phyloP scores from a whole-genome alignment of 2,888 invertebrate species.

The Phengaris alcon region DNA sequence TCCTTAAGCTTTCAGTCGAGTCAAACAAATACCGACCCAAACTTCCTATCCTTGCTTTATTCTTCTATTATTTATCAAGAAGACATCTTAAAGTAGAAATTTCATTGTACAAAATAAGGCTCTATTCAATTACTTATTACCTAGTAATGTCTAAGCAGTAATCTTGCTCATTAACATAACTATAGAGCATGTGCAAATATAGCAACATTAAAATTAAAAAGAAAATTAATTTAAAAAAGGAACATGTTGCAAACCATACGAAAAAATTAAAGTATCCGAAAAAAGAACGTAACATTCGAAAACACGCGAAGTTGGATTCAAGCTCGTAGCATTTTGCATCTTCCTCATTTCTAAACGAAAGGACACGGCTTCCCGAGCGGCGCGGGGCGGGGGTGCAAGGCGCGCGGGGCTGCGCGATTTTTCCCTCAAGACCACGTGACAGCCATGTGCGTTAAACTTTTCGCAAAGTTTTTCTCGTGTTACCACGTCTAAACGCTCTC shows the following conservation, averaged over 20 bases:
- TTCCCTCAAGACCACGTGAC: slow-evolving; percentile 75
- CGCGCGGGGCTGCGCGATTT: slow-evolving; percentile 68
- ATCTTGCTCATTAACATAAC: no score
- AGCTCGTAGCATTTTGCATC: slow-evolving; percentile 44
- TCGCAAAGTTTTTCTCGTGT: slow-evolving; percentile 55
- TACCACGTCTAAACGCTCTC: slow-evolving; percentile 28
- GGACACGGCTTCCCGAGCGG: slow-evolving; percentile 44
- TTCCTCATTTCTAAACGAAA: slow-evolving; percentile 54
- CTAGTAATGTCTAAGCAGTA: no score
- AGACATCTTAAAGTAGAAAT: no score
- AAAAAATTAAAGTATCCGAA: background rate
- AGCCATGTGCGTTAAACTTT: slow-evolving; percentile 64
- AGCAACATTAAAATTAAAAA: background rate
- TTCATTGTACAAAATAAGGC: no score
- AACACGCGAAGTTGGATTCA: slow-evolving; percentile 36
- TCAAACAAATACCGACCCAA: no score
- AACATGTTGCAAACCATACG: background rate
- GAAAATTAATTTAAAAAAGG: background rate
- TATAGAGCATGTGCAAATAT: background rate
- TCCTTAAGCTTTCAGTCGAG: no score
- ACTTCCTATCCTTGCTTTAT: no score
- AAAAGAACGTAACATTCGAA: slow-evolving; percentile 33
- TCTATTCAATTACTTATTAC: no score
- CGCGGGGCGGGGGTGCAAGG: slow-evolving; percentile 51
- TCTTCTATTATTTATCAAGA: no score